Evolutionary conservation across 2,113 vertebrate species (phyloP).

Genomic region (Brachirus orientalis): DNA sequence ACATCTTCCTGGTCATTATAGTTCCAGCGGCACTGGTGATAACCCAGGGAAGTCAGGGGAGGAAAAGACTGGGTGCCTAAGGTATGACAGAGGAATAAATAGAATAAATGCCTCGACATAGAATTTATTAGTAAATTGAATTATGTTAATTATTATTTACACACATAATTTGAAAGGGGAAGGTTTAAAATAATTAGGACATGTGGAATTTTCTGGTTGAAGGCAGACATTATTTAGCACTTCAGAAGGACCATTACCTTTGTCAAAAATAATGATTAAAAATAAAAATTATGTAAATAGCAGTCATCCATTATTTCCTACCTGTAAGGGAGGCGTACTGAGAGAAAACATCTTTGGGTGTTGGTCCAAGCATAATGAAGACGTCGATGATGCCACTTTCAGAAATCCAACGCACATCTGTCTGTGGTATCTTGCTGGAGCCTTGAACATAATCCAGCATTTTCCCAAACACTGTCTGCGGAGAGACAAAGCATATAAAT

Average conservation of each 20-base stretch:
- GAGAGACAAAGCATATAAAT: background rate
- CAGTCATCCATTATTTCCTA: conserved; percentile 9
- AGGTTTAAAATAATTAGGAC: too few species aligned
- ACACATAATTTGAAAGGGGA: too few species aligned
- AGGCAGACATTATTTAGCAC: too few species aligned
- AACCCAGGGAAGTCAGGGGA: conserved; percentile 86
- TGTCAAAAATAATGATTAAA: background rate
- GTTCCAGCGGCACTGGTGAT: conserved; percentile 98
- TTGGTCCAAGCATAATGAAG: conserved; percentile 90
- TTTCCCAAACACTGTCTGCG: conserved; percentile 92
- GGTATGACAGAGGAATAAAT: background rate
- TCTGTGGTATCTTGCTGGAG: conserved; percentile 90
- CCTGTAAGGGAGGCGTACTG: conserved; percentile 93
- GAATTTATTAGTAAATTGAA: too few species aligned
- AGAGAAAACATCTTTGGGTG: conserved; percentile 80
- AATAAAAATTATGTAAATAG: background rate
- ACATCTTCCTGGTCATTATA: conserved; percentile 95
- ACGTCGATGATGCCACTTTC: conserved; percentile 93
- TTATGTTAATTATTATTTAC: too few species aligned
- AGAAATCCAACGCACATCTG: conserved; percentile 93
- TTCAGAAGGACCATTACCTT: too few species aligned
- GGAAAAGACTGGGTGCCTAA: conserved; percentile 93
- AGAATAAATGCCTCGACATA: too few species aligned
- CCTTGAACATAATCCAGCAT: conserved; percentile 92
- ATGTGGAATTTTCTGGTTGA: too few species aligned